Evolutionary conservation across 1,140 invertebrate species (phyloP).

Genomic region (Philotrypesis tridentata): DNA sequence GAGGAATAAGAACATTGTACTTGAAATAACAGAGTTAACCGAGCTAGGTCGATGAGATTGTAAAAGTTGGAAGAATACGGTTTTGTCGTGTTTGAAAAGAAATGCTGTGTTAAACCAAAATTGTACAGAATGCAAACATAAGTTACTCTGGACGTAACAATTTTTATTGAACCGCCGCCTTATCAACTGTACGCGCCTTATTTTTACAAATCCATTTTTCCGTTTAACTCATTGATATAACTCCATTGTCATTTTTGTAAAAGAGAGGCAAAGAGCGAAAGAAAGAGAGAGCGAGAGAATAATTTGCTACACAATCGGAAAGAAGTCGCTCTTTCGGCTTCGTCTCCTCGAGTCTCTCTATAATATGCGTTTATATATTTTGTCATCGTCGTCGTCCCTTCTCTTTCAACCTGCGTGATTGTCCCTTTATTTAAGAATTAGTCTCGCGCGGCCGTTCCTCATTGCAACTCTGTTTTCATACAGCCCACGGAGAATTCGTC

Average conservation of each 20-base stretch:
- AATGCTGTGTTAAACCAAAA: slow-evolving; percentile 51
- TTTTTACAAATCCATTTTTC: slow-evolving; percentile 37
- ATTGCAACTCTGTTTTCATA: slow-evolving; percentile 60
- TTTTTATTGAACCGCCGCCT: slow-evolving; percentile 47
- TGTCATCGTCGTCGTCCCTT: slow-evolving; percentile 28
- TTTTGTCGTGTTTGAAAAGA: slow-evolving; percentile 34
- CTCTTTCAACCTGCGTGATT: slow-evolving; percentile 46
- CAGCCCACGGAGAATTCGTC: slow-evolving; percentile 66
- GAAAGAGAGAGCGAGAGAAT: not conserved
- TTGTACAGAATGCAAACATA: slow-evolving; percentile 49
- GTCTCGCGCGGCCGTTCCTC: slow-evolving; percentile 55
- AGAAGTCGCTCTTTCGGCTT: slow-evolving; percentile 23
- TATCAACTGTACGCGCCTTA: slow-evolving; percentile 47
- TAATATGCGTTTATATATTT: slow-evolving; percentile 33
- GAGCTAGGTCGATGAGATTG: slow-evolving; percentile 29
- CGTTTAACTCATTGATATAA: slow-evolving; percentile 21
- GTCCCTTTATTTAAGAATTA: slow-evolving; percentile 43
- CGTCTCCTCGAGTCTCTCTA: slow-evolving; percentile 46
- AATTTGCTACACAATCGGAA: not conserved
- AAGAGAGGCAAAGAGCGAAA: slow-evolving; percentile 9
- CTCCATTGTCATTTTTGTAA: slow-evolving; percentile 16
- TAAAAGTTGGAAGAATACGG: slow-evolving; percentile 19
- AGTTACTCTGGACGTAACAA: slow-evolving; percentile 47
- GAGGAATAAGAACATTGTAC: not conserved
- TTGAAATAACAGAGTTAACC: not conserved